phyloP scores from a whole-genome alignment of 2,888 invertebrate genomes.

The Schizaphis graminum region DNA sequence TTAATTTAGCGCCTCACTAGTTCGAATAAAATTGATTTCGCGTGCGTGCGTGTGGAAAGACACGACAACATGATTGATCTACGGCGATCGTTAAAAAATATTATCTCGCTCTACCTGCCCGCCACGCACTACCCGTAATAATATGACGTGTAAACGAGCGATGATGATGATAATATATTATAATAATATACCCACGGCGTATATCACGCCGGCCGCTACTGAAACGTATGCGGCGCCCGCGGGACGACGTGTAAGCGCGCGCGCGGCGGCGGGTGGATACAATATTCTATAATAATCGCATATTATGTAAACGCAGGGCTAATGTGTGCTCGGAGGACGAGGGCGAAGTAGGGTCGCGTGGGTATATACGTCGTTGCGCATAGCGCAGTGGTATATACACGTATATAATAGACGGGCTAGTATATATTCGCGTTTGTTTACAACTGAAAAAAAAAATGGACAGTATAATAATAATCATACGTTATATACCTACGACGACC shows the following conservation, averaged over 20 bases:
- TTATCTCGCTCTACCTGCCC: not conserved
- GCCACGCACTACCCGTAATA: not conserved
- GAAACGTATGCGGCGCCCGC: not conserved
- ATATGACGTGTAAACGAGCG: not conserved
- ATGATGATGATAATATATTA: not conserved
- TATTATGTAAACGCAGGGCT: not conserved
- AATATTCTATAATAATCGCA: not conserved
- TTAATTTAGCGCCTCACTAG: not conserved
- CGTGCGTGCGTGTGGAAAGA: too few species aligned
- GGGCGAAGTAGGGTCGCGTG: not conserved
- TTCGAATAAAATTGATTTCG: not conserved
- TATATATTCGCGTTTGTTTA: not conserved
- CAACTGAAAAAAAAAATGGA: constrained; percentile 26
- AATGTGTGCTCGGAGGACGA: too few species aligned
- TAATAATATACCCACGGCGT: not conserved
- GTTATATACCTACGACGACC: not conserved
- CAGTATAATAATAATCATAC: not conserved
- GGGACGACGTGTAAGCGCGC: not conserved
- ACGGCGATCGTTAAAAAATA: not conserved
- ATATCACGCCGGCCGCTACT: too few species aligned
- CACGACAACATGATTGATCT: not conserved
- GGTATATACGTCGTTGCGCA: too few species aligned
- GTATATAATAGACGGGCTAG: not conserved
- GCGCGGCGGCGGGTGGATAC: not conserved
- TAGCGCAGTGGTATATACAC: not conserved